Base-by-base conservation (phyloP, 2,888 invertebrate genomes). In the Anthrax anthrax region DNA sequence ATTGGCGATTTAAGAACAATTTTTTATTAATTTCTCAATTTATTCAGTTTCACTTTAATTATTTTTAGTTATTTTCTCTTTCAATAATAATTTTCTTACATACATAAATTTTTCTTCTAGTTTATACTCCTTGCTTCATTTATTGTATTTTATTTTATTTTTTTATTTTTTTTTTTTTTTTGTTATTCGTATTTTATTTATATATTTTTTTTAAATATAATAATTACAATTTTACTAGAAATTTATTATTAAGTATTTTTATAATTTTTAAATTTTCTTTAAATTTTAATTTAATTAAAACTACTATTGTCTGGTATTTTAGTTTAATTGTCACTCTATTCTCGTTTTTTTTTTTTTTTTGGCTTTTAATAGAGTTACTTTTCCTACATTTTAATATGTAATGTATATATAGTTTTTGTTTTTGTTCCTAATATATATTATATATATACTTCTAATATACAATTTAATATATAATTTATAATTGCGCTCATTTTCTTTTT, bases 221-320 rank as follows among this genome's bases (percentile, higher is more conserved):
- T n/a, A n/a, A n/a, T n/a, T n/a, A n/a, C n/a, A n/a, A n/a, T n/a
- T n/a, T n/a, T n/a, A n/a, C n/a, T n/a, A n/a, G n/a, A n/a, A n/a
- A n/a, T n/a, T n/a, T n/a, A n/a, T n/a, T n/a, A n/a, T n/a, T n/a
- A n/a, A n/a, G n/a, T n/a, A n/a, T n/a, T n/a, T n/a, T n/a, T n/a
- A n/a, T n/a, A n/a, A n/a, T n/a, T n/a, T n/a, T n/a, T n/a, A n/a
- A n/a, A n/a, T n/a, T 29, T 2, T 32, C 12, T 32, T 12, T 32
- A 12, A 32, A 12, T 42, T 18, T 16, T 36, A 13, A 18, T 32
- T 44, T 16, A 29, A 32, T 44, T 38, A 46, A 18, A 46, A n/a
- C 46, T 46, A 46, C 23, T 46, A 46, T 46, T 46, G 46, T 46
- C 46, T 46, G 41, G 37, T 45, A 45, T 34, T 44, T 39, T 45